Base-by-base conservation (phyloP, 1,140 invertebrate genomes). In the Calliphora vicina region DNA sequence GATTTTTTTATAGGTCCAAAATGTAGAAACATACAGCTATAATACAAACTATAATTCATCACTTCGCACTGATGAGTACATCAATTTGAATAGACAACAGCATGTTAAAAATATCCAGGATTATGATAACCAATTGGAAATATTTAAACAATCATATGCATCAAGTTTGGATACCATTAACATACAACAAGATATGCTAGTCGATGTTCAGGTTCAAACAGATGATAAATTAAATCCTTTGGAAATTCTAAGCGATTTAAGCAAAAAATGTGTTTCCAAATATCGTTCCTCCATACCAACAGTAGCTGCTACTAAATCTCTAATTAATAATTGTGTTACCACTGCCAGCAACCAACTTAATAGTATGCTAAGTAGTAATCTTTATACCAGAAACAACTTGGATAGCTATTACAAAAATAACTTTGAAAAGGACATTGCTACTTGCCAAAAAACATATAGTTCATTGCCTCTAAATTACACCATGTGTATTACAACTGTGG, bases 181-280 rank as follows among this genome's bases (percentile, higher is more conserved):
- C 13, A 57, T 57, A 12, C 50, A 80, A 25, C 43, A 27, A 23
- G 35, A 43, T 9, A 20, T 80, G n/a, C 2, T 84, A 10, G 17
- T 61, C 5, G 10, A 57, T 5, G 15, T 12, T 17, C 26, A 80
- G 1, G 27, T 45, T 15, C 67, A 82, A 15, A 71, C 42, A 0
- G 12, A 84, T 13, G 29, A 84, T 15, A 73, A 57, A 45, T 25
- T 83, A n/a, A 57, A 81, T 81, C 78, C 80, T 25, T 23, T 81
- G 17, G 42, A 72, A 57, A 67, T 71, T 12, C 43, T 84, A 20
- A 43, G 43, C 20, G 45, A 67, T 25, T 35, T 74, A 9, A 57
- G 42, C 26, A 17, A 76, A 43, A 42, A 67, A 35, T 84, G 83
- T 45, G 83, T 84, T 25, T 17, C 76, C 15, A 81, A 84, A 35